phyloP scores from a whole-genome alignment of 2,797 vertebrate species.

The Uromys caudimaculatus region DNA sequence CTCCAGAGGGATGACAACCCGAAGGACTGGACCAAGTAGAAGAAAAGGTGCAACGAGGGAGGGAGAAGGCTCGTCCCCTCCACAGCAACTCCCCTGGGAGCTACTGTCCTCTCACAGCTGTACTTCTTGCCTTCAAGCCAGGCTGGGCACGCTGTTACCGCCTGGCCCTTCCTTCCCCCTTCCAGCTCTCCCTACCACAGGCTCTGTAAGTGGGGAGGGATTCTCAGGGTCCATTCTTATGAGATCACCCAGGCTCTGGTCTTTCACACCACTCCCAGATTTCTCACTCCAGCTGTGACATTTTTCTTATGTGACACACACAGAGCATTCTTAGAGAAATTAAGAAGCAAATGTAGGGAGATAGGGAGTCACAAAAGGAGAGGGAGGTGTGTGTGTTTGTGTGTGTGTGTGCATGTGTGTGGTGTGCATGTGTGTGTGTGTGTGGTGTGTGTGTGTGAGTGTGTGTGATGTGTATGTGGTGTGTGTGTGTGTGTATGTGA shows the following conservation, averaged over 20 bases:
- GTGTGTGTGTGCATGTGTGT: neutral
- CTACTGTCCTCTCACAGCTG: no score
- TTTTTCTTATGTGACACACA: neutral
- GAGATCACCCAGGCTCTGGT: neutral
- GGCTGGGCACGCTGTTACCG: neutral
- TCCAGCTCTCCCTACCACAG: fast-evolving
- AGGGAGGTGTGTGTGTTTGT: fast-evolving
- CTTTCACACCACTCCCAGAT: neutral
- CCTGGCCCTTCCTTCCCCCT: no score
- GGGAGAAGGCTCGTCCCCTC: neutral
- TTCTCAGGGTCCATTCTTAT: neutral
- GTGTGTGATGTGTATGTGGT: no score
- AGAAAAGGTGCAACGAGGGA: neutral
- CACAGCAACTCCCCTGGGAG: neutral
- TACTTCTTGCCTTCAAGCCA: no score
- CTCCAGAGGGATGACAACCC: neutral
- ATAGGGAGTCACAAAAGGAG: neutral
- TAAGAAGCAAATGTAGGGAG: neutral
- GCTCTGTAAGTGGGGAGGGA: neutral
- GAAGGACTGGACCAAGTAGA: neutral
- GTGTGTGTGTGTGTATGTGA: neutral
- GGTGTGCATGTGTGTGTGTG: neutral
- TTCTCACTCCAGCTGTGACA: neutral
- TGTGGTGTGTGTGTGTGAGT: no score
- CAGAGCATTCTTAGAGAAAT: neutral